These are phyloP conservation scores for Lycia hirtaria DNA, from an alignment of 2,888 invertebrate genomes.

Conservation along the genomic window DNA sequence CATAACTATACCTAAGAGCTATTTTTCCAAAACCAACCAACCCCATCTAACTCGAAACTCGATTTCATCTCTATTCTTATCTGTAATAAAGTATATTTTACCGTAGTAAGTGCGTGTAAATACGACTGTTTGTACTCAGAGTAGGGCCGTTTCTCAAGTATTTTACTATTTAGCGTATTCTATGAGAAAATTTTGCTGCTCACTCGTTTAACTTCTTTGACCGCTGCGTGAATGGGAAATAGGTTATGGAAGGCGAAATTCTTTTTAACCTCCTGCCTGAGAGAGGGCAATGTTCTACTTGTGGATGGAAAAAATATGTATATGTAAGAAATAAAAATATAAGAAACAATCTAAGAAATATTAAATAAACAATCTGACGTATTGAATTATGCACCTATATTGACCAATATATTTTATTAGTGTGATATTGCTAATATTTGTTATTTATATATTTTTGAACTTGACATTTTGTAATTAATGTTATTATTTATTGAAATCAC, in stretches of 20 bases:
- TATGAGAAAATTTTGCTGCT: slow-evolving; percentile 27
- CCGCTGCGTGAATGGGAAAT: slow-evolving; percentile 11
- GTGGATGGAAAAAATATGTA: no score
- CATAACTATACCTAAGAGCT: not conserved
- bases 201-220: slow-evolving; percentile 39
- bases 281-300: not conserved
- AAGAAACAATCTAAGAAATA: no score
- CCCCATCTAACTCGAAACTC: not conserved
- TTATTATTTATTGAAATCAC: no score
- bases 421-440: no score
- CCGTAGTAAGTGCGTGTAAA: not conserved
- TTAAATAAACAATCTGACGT: no score
- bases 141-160: slow-evolving; percentile 11
- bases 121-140: slow-evolving; percentile 9
- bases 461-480: no score
- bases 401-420: no score
- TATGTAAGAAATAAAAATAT: no score
- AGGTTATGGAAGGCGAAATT: slow-evolving; percentile 1
- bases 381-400: slow-evolving; percentile 1
- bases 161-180: slow-evolving; percentile 17
- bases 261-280: not conserved
- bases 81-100: not conserved
- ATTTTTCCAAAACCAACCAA: not conserved
- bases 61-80: not conserved
- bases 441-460: no score